Evolutionary conservation across 2,888 invertebrate species (phyloP).

Genomic region (Tinea pellionella): DNA sequence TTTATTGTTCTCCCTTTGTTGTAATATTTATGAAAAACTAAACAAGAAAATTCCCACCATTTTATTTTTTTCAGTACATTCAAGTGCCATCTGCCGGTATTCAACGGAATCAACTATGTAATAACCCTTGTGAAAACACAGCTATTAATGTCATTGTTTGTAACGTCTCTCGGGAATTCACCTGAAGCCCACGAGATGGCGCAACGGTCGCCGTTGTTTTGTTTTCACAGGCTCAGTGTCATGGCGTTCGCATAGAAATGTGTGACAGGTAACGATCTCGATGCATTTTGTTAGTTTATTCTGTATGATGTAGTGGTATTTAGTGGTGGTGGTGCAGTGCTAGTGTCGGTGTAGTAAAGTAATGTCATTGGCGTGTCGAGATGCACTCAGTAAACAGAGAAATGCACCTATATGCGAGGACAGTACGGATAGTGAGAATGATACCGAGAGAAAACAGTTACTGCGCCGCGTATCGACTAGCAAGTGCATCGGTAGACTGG

Average conservation of each 20-base stretch:
- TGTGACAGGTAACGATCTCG: slow-evolving; percentile 48
- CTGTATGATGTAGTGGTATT: slow-evolving; percentile 61
- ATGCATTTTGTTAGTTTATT: slow-evolving; percentile 36
- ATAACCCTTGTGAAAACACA: no score
- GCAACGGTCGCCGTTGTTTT: slow-evolving; percentile 43
- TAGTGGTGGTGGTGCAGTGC: slow-evolving; percentile 42
- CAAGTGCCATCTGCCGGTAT: neutral
- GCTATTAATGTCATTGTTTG: neutral
- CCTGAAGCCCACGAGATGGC: slow-evolving; percentile 30
- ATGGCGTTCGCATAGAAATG: slow-evolving; percentile 61
- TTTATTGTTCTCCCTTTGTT: no score
- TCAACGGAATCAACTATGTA: neutral
- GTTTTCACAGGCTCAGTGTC: slow-evolving; percentile 59
- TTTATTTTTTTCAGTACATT: no score
- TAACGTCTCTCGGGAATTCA: neutral
- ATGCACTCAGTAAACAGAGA: slow-evolving; percentile 37
- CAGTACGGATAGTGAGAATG: slow-evolving; percentile 84
- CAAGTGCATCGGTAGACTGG: slow-evolving; percentile 83
- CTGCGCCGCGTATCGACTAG: slow-evolving; percentile 85
- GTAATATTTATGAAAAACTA: no score
- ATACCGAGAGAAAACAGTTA: slow-evolving; percentile 82
- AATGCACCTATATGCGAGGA: slow-evolving; percentile 49
- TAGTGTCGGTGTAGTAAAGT: slow-evolving; percentile 42
- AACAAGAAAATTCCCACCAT: no score
- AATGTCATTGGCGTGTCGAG: slow-evolving; percentile 51